phyloP scores from a whole-genome alignment of 2,113 vertebrate species.

The Psephotus haematonotus region DNA sequence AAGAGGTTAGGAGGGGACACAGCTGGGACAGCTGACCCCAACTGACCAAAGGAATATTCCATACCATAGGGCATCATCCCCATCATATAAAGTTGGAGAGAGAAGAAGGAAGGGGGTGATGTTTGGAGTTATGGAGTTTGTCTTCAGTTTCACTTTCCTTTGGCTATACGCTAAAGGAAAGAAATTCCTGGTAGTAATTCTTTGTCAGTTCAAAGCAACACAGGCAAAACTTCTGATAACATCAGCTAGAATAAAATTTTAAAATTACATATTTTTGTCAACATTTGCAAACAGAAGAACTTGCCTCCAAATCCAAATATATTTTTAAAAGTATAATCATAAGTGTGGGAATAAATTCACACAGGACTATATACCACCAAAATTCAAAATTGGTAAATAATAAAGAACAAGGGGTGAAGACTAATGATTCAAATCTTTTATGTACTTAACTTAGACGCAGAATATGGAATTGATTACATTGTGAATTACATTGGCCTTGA shows the following conservation, averaged over 20 bases:
- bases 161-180: background rate
- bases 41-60: background rate
- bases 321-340: background rate
- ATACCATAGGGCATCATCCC: background rate
- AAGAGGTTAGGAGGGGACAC: background rate
- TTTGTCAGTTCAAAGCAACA: background rate
- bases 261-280: background rate
- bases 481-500: background rate
- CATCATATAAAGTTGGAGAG: background rate
- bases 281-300: background rate
- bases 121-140: rapidly evolving
- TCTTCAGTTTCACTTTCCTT: background rate
- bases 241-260: background rate
- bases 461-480: background rate
- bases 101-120: background rate
- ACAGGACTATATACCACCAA: background rate
- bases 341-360: background rate
- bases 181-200: background rate
- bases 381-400: background rate
- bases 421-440: background rate
- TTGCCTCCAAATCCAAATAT: background rate
- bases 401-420: background rate
- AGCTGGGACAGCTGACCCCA: background rate
- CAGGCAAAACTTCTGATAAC: background rate
- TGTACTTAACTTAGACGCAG: background rate